phyloP scores from a whole-genome alignment of 1,140 invertebrate genomes.

The Aphaenogaster rudis region DNA sequence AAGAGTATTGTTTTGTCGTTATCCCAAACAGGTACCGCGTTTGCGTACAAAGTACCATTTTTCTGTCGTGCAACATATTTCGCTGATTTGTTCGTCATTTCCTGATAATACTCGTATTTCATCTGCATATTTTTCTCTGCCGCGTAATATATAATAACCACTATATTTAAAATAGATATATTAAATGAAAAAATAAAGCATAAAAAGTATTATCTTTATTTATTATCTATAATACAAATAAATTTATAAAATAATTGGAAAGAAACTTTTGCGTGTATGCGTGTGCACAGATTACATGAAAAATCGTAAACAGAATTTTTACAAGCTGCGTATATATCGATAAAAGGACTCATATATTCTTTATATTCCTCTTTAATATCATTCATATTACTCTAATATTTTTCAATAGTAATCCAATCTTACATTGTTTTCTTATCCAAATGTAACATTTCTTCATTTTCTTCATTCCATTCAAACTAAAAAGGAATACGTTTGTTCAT shows the following conservation, averaged over 20 bases:
- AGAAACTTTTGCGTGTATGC: background rate
- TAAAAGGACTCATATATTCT: background rate
- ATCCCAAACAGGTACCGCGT: background rate
- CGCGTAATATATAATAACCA: slow-evolving; percentile 5
- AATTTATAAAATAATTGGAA: slow-evolving; percentile 6
- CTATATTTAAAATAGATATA: slow-evolving; percentile 15
- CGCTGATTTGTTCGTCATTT: slow-evolving; percentile 19
- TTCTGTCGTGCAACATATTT: background rate
- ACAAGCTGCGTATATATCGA: background rate
- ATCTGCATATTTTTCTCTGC: slow-evolving; percentile 31
- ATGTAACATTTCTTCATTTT: background rate
- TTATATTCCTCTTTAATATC: too few relatives aligned
- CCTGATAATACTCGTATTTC: slow-evolving; percentile 38
- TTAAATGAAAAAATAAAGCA: background rate
- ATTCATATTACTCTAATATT: background rate
- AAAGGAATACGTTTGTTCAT: slow-evolving; percentile 34
- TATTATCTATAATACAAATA: background rate
- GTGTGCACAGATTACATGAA: background rate
- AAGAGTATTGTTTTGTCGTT: slow-evolving; percentile 37
- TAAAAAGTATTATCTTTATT: background rate
- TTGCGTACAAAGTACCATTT: slow-evolving; percentile 41
- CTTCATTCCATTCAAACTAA: slow-evolving; percentile 5
- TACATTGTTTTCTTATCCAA: slow-evolving; percentile 21
- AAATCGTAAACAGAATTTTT: background rate
- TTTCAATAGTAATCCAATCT: background rate